phyloP scores from a whole-genome alignment of 2,888 invertebrate species.

The Allacma fusca region DNA sequence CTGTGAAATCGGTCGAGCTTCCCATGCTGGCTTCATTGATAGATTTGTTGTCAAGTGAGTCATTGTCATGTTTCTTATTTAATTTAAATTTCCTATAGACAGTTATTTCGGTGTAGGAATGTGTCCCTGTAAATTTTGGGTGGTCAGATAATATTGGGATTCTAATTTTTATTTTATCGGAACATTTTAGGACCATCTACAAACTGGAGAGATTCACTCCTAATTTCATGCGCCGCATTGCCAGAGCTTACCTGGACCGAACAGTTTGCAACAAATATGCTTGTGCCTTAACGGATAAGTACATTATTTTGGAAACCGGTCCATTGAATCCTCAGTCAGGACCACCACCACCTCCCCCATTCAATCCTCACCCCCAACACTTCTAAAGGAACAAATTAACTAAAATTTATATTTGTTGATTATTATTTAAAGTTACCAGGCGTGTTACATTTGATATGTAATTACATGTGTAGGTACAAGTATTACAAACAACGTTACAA shows the following conservation, averaged over 20 bases:
- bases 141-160: no score
- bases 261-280: not conserved
- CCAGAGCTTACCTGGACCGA: not conserved
- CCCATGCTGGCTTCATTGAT: not conserved
- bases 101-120: no score
- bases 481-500: no score
- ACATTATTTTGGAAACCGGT: not conserved
- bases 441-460: no score
- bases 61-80: not conserved
- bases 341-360: conserved; percentile 1
- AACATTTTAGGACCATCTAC: conserved; percentile 5
- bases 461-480: no score
- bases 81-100: not conserved
- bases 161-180: no score
- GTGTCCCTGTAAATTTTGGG: no score
- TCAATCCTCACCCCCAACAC: not conserved
- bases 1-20: not conserved
- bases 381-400: no score
- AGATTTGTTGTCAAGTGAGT: conserved; percentile 18
- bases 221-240: not conserved
- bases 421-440: no score
- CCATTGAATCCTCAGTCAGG: not conserved
- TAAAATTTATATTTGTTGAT: no score
- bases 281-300: not conserved
- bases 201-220: not conserved